Evolutionary conservation across 2,888 invertebrate genomes (phyloP), one percentile per base, ranked within the genome.

Genomic region (Philhelius pedissequus): DNA sequence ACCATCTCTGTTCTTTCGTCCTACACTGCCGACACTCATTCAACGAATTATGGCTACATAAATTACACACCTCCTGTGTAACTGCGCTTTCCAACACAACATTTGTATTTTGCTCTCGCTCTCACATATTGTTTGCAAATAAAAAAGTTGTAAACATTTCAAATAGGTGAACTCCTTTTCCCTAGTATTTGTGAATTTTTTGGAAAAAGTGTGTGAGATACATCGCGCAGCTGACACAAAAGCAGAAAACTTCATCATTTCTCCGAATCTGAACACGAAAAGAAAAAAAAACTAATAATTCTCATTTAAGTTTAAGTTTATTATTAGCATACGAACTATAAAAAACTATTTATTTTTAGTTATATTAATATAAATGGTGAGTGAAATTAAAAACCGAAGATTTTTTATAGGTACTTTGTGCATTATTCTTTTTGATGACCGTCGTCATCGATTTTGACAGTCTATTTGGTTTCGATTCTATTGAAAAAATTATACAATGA

Each of bases 391-490:
- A 48, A 18, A 30, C n/a, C 8, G 20, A 32, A 8, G 22, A 15
- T 15, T 22, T 35, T n/a, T 38, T n/a, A 3, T 0, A 48, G 43
- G 58, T 43, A 18, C 40, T 27, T 11, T 22, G 30, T 7, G 4
- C 4, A 3, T 9, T 43, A 50, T 27, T 48, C 13, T 48, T n/a
- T 32, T 48, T 40, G 48, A 76, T 80, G 75, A 80, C 62, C 66
- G 71, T 75, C 84, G 80, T 76, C 79, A 84, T 84, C 84, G 84
- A 84, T 84, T 84, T 84, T 84, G 84, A 84, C 84, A 80, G 40
- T 52, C 71, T 27, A 60, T 50, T 43, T n/a, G 20, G 35, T 48
- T 71, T 52, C 62, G 43, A 60, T 58, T 54, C 15, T 13, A 54
- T 50, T 64, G 22, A 60, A 70, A 48, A 43, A 35, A 20, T 56